Evolutionary conservation across 2,888 invertebrate species (phyloP), one percentile per base, ranked within the genome.

Genomic region (Athalia circularis): DNA sequence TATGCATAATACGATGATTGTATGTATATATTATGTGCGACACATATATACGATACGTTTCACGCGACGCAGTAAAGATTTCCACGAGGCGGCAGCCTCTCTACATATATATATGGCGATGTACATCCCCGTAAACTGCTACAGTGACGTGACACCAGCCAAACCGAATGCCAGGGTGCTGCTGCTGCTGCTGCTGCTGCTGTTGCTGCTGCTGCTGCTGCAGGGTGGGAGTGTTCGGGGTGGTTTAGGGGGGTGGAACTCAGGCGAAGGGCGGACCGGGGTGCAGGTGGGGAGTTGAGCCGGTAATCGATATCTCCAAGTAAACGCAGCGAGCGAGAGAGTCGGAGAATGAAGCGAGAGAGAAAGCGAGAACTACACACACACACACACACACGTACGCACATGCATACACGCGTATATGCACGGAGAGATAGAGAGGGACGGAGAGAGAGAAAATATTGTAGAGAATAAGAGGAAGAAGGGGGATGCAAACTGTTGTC

Each of bases 271-370:
- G 82, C 82, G 80, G 82, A 65, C 75, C 74, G 13, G 52, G 84
- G 79, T 84, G 85, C 84, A 84, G 85, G 85, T 84, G 86, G 87
- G 85, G 86, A 87, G 88, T 86, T 88, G 87, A 89, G 88, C 87
- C 86, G 86, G 88, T 89, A 89, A 89, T 89, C 88, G 88, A 89
- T 88, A 88, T 88, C 88, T 87, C 88, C 87, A 88, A 88, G 88
- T 88, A 88, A 88, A 88, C 88, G 88, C 86, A 85, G 88, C 85
- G 87, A 84, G 87, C 84, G 86, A 82, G 81, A 81, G 82, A 79
- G 82, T 77, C 80, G 79, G 82, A 79, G 81, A 77, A 29, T 29
- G 1, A 78, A 65, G 74, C 61, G 79, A 77, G 80, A 65, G 57
- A 13, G 61, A n/a, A 74, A 13, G 68, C 61, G 79, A 54, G 78